Conservation (phyloP, 2,113 vertebrate genomes). For the Psittacula cyanocephala region DNA sequence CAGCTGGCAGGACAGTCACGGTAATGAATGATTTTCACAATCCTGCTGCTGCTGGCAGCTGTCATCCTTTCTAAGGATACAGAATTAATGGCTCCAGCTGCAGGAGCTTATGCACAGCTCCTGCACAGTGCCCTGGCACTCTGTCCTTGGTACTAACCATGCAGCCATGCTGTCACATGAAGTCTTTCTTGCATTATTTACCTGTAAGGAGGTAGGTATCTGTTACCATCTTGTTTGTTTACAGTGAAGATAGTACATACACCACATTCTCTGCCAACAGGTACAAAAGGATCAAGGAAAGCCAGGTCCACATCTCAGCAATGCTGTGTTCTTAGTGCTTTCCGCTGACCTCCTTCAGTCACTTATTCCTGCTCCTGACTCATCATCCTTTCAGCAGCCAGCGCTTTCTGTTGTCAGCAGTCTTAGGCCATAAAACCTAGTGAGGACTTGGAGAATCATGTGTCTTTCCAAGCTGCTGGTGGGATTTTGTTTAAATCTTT, state of each 20-base stretch:
- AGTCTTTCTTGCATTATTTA: too few relatives aligned
- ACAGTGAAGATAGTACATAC: not conserved
- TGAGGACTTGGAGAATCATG: fast-evolving
- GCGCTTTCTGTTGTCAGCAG: not conserved
- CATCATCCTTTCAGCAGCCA: not conserved
- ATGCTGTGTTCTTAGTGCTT: fast-evolving
- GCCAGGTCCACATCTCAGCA: not conserved
- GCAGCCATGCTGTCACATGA: not conserved
- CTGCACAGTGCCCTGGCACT: not conserved
- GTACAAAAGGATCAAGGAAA: not conserved
- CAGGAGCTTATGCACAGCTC: not conserved
- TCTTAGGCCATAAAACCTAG: not conserved
- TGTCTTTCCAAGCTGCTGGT: not conserved
- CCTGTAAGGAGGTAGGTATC: too few relatives aligned
- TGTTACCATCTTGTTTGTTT: not conserved
- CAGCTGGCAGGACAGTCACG: not conserved
- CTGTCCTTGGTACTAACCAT: not conserved
- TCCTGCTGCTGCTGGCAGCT: not conserved
- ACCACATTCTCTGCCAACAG: not conserved
- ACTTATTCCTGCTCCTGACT: not conserved
- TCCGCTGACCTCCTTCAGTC: not conserved
- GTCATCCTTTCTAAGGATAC: not conserved
- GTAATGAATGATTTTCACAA: not conserved
- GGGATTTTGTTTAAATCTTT: not conserved
- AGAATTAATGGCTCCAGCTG: not conserved